Evolutionary conservation across 2,113 vertebrate genomes (phyloP).

Genomic region (Lucifuga dentata): DNA sequence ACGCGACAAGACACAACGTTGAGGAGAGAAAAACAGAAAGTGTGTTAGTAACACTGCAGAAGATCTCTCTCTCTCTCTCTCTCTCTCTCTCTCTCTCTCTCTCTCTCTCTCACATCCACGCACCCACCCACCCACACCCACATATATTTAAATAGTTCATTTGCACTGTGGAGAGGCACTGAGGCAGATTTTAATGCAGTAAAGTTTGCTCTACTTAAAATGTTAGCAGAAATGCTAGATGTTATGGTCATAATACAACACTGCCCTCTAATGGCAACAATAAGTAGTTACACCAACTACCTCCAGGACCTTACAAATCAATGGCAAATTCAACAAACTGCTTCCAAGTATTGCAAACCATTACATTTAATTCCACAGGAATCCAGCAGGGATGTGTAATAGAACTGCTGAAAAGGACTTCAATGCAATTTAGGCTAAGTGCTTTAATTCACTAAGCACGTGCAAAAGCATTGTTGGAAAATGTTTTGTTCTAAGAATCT

Average conservation of each 20-base stretch:
- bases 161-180: not conserved
- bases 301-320: not conserved
- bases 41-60: not conserved
- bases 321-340: not conserved
- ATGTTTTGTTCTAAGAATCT: too few species aligned
- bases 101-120: too few species aligned
- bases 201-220: not conserved
- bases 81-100: not conserved
- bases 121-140: not conserved
- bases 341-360: not conserved
- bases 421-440: not conserved
- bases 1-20: conserved; percentile 20
- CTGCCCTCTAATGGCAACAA: conserved; percentile 61
- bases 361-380: not conserved
- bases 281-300: conserved; percentile 20
- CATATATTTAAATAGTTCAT: not conserved
- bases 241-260: conserved; percentile 47
- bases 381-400: not conserved
- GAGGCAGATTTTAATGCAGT: not conserved
- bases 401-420: not conserved
- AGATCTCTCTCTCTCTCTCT: not conserved
- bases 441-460: not conserved
- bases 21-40: not conserved
- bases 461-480: not conserved
- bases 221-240: not conserved